A percentile compares a stretch with the other conserved stretches of the same genome.
Conservation (phyloP, 2,797 vertebrate species). For the Labroides dimidiatus region DNA sequence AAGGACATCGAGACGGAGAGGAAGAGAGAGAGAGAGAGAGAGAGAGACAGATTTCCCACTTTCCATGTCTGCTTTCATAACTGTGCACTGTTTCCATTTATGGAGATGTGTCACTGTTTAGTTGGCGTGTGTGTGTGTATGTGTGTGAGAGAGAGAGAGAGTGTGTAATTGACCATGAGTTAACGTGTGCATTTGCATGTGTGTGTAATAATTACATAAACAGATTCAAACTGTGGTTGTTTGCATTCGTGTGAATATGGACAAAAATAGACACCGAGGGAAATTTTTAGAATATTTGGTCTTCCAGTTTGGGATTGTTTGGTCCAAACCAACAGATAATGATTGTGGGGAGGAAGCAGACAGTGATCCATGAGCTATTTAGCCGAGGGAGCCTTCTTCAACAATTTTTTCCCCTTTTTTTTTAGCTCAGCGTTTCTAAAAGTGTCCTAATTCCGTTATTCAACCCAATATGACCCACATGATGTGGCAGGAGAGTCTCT, state of each 20-base stretch:
- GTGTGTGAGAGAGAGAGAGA: constrained; percentile 8
- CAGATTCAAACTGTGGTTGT: constrained; percentile 50
- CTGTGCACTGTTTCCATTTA: constrained; percentile 68
- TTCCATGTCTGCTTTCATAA: constrained; percentile 71
- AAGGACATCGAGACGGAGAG: constrained; percentile 50
- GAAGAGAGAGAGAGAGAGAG: constrained; percentile 11
- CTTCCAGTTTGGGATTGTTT: constrained; percentile 10
- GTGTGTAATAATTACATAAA: constrained; percentile 38
- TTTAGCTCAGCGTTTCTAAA: not conserved
- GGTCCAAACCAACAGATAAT: not conserved
- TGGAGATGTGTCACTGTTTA: constrained; percentile 61
- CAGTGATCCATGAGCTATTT: constrained; percentile 8
- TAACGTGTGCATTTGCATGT: constrained; percentile 31
- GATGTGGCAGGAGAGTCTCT: too few relatives aligned
- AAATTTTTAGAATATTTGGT: constrained; percentile 15
- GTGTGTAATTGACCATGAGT: constrained; percentile 40
- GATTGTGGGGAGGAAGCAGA: constrained; percentile 3
- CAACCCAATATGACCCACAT: constrained; percentile 3
- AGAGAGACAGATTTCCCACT: constrained; percentile 63
- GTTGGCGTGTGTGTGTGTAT: constrained; percentile 17
- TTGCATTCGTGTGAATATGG: constrained; percentile 27
- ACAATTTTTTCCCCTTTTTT: too few relatives aligned
- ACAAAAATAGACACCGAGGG: constrained; percentile 3
- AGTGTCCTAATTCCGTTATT: constrained; percentile 19
- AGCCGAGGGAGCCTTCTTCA: not conserved